Conservation (phyloP, 2,888 invertebrate genomes). For the Leucophora obtusa region DNA sequence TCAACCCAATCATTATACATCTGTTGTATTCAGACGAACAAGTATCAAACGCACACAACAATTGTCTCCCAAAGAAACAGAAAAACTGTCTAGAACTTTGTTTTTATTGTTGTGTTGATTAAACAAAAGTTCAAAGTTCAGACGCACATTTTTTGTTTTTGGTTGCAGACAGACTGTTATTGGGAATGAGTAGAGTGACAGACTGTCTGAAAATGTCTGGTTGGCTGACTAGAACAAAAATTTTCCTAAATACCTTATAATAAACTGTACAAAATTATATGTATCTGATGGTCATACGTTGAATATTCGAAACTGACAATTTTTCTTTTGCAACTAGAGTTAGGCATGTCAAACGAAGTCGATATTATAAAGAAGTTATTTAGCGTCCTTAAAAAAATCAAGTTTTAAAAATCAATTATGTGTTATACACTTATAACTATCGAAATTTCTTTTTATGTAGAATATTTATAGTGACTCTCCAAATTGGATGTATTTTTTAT, state of each 20-base stretch:
- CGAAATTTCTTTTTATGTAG: no score
- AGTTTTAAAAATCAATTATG: no score
- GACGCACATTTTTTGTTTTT: conserved; percentile 34
- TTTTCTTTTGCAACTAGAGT: no score
- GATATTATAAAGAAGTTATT: no score
- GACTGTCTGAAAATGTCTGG: conserved; percentile 41
- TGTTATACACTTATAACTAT: no score
- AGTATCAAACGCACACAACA: neutral
- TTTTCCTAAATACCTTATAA: conserved; percentile 24
- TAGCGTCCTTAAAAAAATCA: no score
- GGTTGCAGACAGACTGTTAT: conserved; percentile 39
- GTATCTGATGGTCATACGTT: no score
- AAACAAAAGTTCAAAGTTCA: conserved; percentile 50
- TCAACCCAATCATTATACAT: neutral
- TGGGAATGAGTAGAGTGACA: conserved; percentile 8
- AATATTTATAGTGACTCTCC: no score
- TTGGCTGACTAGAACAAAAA: neutral
- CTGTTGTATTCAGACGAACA: neutral
- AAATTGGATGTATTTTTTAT: no score
- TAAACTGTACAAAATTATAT: conserved; percentile 22
- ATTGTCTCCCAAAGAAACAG: conserved; percentile 13
- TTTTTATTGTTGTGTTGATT: conserved; percentile 22
- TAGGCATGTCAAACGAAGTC: no score
- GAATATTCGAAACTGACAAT: no score
- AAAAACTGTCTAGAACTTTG: conserved; percentile 3